Evolutionary conservation across 1,140 invertebrate species (phyloP).

Genomic region (Rhizoglyphus robini): DNA sequence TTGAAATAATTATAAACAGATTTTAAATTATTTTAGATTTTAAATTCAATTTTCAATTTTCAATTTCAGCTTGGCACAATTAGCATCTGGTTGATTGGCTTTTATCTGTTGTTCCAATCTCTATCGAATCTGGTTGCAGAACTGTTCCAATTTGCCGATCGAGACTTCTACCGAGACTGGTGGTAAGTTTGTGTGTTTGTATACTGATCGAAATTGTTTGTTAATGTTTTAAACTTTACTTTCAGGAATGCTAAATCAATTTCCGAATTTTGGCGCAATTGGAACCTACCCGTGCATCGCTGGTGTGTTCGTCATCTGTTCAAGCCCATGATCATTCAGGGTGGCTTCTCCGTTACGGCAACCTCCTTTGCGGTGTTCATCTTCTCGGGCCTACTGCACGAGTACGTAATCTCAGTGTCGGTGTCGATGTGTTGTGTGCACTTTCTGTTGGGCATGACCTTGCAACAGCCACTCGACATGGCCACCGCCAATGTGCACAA

Average conservation of each 20-base stretch:
- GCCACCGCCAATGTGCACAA: background rate
- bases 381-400: conserved; percentile 4
- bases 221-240: background rate
- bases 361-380: background rate
- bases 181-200: background rate
- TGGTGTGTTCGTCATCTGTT: background rate
- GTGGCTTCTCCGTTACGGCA: background rate
- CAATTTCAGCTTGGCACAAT: background rate
- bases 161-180: conserved; percentile 3
- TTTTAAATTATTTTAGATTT: background rate
- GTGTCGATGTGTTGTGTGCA: background rate
- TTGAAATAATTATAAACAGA: background rate
- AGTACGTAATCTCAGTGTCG: conserved; percentile 1
- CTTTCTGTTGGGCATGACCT: background rate
- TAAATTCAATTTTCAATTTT: background rate
- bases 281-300: background rate
- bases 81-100: conserved; percentile 2
- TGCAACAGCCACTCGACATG: background rate
- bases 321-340: background rate
- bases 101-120: conserved; percentile 8
- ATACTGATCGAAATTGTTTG: background rate
- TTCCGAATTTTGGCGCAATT: conserved; percentile 3
- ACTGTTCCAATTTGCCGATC: conserved; percentile 1
- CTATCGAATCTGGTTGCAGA: background rate
- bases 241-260: conserved; percentile 1